Base-by-base conservation (phyloP, 2,888 invertebrate genomes). In the Conistra vaccinii region DNA sequence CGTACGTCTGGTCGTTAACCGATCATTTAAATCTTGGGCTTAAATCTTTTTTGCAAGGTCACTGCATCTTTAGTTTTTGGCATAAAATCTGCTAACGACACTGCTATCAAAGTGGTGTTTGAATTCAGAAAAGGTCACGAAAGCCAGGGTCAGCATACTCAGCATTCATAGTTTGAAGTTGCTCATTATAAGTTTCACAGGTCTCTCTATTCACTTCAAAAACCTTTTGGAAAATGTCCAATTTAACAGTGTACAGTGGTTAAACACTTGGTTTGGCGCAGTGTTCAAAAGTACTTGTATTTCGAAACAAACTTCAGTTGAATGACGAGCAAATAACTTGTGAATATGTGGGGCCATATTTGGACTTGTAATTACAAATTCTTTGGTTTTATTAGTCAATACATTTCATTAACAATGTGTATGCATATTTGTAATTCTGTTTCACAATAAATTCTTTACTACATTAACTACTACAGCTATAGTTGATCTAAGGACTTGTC, bases 101-200 rank as follows among this genome's bases (percentile, higher is more conserved):
- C 42, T 65, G 10, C 58, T 67, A 29, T 58, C 48, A 14, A 66
- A 67, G 66, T n/a, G 17, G 10, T 48, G 14, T 67, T 69, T 66
- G 53, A 58, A 10, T 69, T 75, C 1, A 71, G 35, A 48, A 70
- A 80, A 81, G 84, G 76, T 84, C 71, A 79, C 23, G 62, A 55
- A 60, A 63, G 23, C 55, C 73, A 81, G 73, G 79, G 84, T 84
- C 81, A 80, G 62, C 57, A 53, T 61, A 67, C 48, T 84, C 81
- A 80, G 62, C 57, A 53, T 61, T 69, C 48, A 26, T 60, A 71
- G 69, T 78, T 76, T 79, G 73, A 84, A 84, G 81, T 76, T 69
- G 73, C 66, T 81, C 84, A 71, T 84, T 84, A 84, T 74, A 84
- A 84, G 80, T 84, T 84, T 74, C 70, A 70, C 69, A 70, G 71